These are phyloP conservation scores for Agapetus fuscipes DNA, from an alignment of 2,888 invertebrate species.

Conservation along the genomic window DNA sequence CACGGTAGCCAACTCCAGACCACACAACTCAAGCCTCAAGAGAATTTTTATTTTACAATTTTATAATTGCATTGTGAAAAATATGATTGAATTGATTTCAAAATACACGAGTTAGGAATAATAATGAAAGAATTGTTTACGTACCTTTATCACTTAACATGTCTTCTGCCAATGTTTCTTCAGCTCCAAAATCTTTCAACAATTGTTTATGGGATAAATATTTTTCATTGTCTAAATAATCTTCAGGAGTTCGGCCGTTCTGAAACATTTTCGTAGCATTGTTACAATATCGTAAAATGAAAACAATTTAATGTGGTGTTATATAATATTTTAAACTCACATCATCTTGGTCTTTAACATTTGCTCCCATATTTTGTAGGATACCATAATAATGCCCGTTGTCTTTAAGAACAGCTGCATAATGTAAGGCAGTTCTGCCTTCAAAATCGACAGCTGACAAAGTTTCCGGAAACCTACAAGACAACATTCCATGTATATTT, in stretches of 20 bases:
- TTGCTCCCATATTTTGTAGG: slow-evolving; percentile 76
- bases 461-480: slow-evolving; percentile 86
- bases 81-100: too few species aligned
- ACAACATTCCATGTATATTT: too few species aligned
- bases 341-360: slow-evolving; percentile 72
- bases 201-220: slow-evolving; percentile 61
- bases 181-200: slow-evolving; percentile 59
- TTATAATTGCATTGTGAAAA: too few species aligned
- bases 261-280: too few species aligned
- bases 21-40: too few species aligned
- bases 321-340: too few species aligned
- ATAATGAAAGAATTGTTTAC: slow-evolving; percentile 21
- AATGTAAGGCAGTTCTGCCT: slow-evolving; percentile 81
- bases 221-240: slow-evolving; percentile 59
- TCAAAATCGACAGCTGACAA: slow-evolving; percentile 68
- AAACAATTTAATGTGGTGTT: too few species aligned
- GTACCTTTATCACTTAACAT: slow-evolving; percentile 74
- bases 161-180: slow-evolving; percentile 53
- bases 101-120: slow-evolving; percentile 2
- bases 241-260: slow-evolving; percentile 72
- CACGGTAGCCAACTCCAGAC: too few species aligned
- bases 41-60: too few species aligned
- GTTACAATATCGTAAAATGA: too few species aligned
- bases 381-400: slow-evolving; percentile 84
- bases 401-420: slow-evolving; percentile 74